phyloP scores from a whole-genome alignment of 2,797 vertebrate genomes.

The Chelonia mydas region DNA sequence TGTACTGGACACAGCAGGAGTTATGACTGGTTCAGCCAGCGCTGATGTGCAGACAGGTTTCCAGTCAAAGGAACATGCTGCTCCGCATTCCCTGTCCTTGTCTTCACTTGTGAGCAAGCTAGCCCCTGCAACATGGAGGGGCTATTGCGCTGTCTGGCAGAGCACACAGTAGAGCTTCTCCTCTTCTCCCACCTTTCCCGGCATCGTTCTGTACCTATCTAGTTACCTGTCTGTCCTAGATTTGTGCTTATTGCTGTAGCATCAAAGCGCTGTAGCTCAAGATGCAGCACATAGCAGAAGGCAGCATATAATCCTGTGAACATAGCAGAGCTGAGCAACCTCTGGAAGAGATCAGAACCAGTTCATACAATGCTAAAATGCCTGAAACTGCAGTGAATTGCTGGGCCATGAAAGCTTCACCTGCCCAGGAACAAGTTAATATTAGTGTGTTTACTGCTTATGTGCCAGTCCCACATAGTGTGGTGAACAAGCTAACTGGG shows the following conservation, averaged over 20 bases:
- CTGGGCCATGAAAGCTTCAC: neutral
- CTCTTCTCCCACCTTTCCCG: neutral
- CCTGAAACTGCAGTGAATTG: neutral
- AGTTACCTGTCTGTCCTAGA: neutral
- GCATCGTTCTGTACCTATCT: neutral
- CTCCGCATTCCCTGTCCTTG: fast-evolving
- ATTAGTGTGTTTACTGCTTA: neutral
- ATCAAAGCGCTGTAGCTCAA: neutral
- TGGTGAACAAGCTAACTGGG: neutral
- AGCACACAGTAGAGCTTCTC: neutral
- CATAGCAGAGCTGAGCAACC: neutral
- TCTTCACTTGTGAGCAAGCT: neutral
- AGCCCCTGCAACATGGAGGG: neutral
- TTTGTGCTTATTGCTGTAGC: neutral
- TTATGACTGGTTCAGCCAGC: neutral
- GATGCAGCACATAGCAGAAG: neutral
- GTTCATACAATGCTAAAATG: neutral
- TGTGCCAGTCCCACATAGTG: neutral
- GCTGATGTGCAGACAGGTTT: neutral
- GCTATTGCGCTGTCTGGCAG: neutral
- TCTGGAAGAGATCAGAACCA: neutral
- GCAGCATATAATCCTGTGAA: neutral
- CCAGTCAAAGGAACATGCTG: neutral
- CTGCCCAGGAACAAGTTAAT: neutral
- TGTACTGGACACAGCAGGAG: neutral